Conservation (phyloP, 2,113 vertebrate species). For the Setophaga kirtlandii region DNA sequence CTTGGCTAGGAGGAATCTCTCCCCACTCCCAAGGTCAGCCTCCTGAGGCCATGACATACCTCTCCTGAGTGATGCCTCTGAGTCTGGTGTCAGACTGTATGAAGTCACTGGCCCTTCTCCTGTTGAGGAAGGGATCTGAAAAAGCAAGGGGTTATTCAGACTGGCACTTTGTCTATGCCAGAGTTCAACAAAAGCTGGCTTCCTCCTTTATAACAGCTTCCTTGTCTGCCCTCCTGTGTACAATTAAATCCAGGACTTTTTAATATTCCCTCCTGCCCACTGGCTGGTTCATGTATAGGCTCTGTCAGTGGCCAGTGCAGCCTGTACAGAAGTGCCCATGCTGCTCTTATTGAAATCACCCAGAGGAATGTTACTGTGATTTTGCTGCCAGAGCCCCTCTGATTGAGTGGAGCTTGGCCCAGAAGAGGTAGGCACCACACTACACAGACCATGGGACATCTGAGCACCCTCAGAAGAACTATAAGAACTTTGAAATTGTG, state of each 20-base stretch:
- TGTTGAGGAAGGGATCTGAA: slow-evolving; percentile 75
- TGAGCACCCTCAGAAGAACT: not conserved
- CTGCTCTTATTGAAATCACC: not conserved
- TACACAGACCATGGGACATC: not conserved
- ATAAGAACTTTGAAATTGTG: not conserved
- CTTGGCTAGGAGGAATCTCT: not conserved
- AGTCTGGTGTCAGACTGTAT: slow-evolving; percentile 61
- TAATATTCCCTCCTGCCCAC: not conserved
- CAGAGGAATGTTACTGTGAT: not conserved
- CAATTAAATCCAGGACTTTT: not conserved
- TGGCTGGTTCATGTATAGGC: rapidly evolving
- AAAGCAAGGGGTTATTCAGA: slow-evolving; percentile 21
- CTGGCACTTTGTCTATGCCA: not conserved
- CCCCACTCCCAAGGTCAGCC: not conserved
- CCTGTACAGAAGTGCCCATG: not conserved
- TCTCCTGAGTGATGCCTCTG: slow-evolving; percentile 62
- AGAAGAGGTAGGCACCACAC: not conserved
- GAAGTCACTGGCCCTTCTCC: slow-evolving; percentile 74
- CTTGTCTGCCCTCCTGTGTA: not conserved
- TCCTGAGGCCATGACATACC: slow-evolving; percentile 51
- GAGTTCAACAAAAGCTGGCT: not conserved
- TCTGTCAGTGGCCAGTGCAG: not conserved
- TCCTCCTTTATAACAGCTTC: not conserved
- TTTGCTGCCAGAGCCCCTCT: not conserved
- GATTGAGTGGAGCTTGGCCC: not conserved